Evolutionary conservation across 2,113 vertebrate species (phyloP), one percentile per base, ranked within the genome.

Genomic region (Nothobranchius kuhntae): DNA sequence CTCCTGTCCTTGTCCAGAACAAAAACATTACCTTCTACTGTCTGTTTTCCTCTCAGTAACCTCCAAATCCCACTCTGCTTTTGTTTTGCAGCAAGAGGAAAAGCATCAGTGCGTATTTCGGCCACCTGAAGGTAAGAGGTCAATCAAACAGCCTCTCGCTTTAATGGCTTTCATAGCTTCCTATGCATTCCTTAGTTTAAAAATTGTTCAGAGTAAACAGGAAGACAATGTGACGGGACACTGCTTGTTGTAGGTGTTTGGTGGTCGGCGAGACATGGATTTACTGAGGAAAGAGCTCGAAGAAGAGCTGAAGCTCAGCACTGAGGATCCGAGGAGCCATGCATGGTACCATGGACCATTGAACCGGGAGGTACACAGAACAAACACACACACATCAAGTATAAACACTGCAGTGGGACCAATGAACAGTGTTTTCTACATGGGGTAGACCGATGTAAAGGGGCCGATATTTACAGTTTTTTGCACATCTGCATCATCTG

Each of bases 331-430:
- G 24, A 84, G 90, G 76, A 90, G 90, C 78, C 96, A 95, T 0
- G 92, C 94, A 1, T 96, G 95, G 95, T 96, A 94, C 86, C 95
- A 96, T 0, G 94, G 94, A 7, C 82, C 77, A 0, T 82, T 96
- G 60, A 86, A 82, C 30, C 82, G 93, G 65, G 91, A 95, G 95
- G 96, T 95, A 84, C 35, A 12, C 56, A 26, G 4, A 69, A 9
- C 13, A 24, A 3, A 24, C 46, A 3, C 7, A 38, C 6, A 6
- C 7, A 58, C 1, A 2, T 63, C 6, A 9, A 14, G 36, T 3
- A 9, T 7, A 38, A 17, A 40, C n/a, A 9, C 15, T 12, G 1
- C 15, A 53, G 26, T 9, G 30, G 2, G 11, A 4, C 9, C 3
- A 2, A 51, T 21, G 14, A 69, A 56, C 60, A n/a, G 14, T 52